These are phyloP conservation scores for Spialia ferax DNA, from an alignment of 2,888 invertebrate species.

Conservation along the genomic window DNA sequence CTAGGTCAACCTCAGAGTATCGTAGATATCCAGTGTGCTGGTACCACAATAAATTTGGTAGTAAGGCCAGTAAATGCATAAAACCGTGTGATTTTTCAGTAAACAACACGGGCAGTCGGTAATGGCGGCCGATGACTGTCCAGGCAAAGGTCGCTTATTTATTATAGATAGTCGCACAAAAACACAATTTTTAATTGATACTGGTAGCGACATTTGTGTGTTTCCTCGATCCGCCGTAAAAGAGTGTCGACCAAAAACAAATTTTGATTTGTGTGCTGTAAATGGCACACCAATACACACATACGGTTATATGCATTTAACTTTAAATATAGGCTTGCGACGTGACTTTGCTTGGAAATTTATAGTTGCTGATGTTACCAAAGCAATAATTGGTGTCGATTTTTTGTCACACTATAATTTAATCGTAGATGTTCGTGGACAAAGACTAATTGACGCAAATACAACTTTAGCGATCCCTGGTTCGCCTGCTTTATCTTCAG, in stretches of 20 bases:
- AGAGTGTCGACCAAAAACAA: neutral
- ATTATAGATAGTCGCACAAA: neutral
- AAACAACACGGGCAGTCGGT: constrained; percentile 9
- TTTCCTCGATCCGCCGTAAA: neutral
- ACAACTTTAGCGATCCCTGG: neutral
- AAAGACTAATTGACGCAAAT: neutral
- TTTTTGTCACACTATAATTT: neutral
- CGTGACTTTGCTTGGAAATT: constrained; percentile 1
- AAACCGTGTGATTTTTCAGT: constrained; percentile 8
- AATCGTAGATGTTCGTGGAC: neutral
- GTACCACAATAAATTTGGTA: neutral
- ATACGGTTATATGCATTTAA: neutral
- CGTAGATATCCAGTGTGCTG: neutral
- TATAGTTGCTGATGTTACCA: neutral
- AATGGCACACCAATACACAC: neutral
- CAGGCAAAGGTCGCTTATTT: neutral
- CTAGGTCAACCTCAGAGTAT: neutral
- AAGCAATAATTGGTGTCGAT: neutral
- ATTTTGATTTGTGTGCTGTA: neutral
- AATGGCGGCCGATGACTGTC: constrained; percentile 13
- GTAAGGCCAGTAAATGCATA: constrained; percentile 5
- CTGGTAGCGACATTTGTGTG: neutral
- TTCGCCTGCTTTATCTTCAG: neutral
- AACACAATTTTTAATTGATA: neutral
- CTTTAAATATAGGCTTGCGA: neutral